Evolutionary conservation across 1,140 invertebrate species (phyloP).

Genomic region (Drosophila sucinea): DNA sequence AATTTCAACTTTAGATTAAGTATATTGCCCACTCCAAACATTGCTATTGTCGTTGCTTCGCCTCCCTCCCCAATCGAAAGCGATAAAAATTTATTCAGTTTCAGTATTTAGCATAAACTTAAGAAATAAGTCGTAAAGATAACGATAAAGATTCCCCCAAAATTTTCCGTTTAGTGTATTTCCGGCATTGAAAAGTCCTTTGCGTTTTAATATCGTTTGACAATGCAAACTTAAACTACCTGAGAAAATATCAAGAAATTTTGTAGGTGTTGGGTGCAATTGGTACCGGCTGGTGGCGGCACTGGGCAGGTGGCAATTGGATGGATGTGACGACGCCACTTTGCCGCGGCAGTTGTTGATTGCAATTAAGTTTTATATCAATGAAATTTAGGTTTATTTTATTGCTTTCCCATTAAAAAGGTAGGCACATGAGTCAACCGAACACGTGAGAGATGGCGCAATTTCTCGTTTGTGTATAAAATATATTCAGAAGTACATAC

Average conservation of each 20-base stretch:
- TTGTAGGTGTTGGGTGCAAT: background rate
- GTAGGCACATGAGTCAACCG: background rate
- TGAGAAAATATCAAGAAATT: background rate
- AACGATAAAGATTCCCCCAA: no score
- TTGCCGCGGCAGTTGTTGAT: background rate
- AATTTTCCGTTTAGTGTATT: no score
- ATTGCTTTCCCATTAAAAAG: background rate
- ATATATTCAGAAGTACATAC: no score
- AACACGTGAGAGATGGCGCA: background rate
- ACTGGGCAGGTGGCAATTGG: background rate
- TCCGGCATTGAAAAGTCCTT: no score
- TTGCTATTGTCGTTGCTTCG: background rate
- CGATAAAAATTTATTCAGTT: no score
- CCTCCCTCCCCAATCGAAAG: no score
- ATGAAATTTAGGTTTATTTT: background rate
- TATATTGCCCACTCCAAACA: background rate
- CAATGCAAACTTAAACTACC: no score
- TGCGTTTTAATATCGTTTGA: no score
- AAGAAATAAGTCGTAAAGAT: no score
- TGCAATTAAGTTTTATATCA: constrained; percentile 3
- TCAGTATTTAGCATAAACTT: no score
- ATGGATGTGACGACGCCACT: background rate
- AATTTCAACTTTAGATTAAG: background rate
- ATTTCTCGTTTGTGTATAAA: background rate
- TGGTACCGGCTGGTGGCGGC: background rate